Percentiles rank a stretch among this genome's conserved stretches.
phyloP scores from a whole-genome alignment of 2,888 invertebrate species.

The Adela reaumurella region DNA sequence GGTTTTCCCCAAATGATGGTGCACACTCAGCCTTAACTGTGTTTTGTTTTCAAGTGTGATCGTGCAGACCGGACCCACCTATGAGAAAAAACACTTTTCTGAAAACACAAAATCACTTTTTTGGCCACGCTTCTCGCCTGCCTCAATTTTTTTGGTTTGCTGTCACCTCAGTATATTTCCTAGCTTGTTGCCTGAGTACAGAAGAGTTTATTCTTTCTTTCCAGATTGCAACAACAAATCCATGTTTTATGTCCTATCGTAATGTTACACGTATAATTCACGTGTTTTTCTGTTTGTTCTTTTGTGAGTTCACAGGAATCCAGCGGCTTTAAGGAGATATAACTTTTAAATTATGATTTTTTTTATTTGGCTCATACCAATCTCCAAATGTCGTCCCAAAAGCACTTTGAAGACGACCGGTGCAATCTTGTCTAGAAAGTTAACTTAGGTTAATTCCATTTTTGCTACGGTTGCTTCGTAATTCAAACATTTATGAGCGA shows the following conservation, averaged over 20 bases:
- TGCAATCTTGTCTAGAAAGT: too few species aligned
- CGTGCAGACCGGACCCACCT: background rate
- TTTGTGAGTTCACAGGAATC: too few species aligned
- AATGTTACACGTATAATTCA: conserved; percentile 4
- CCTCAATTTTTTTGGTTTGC: conserved; percentile 4
- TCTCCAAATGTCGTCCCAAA: too few species aligned
- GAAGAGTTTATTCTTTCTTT: conserved; percentile 3
- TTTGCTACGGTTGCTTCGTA: too few species aligned
- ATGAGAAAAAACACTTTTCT: conserved; percentile 5
- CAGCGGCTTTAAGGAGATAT: too few species aligned
- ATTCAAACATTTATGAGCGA: too few species aligned
- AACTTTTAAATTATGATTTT: too few species aligned
- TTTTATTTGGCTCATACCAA: too few species aligned
- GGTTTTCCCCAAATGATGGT: conserved; percentile 4
- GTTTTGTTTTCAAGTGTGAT: conserved; percentile 6
- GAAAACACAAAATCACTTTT: background rate
- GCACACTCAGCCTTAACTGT: conserved; percentile 3
- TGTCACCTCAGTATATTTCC: conserved; percentile 1
- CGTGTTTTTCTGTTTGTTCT: conserved; percentile 1
- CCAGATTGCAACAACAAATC: conserved; percentile 1
- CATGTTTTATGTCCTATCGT: conserved; percentile 2
- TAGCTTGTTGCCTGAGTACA: too few species aligned
- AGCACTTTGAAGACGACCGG: too few species aligned
- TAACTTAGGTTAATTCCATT: too few species aligned
- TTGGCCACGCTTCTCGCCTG: conserved; percentile 1